phyloP scores from a whole-genome alignment of 2,113 vertebrate genomes.

The Paralichthys olivaceus region DNA sequence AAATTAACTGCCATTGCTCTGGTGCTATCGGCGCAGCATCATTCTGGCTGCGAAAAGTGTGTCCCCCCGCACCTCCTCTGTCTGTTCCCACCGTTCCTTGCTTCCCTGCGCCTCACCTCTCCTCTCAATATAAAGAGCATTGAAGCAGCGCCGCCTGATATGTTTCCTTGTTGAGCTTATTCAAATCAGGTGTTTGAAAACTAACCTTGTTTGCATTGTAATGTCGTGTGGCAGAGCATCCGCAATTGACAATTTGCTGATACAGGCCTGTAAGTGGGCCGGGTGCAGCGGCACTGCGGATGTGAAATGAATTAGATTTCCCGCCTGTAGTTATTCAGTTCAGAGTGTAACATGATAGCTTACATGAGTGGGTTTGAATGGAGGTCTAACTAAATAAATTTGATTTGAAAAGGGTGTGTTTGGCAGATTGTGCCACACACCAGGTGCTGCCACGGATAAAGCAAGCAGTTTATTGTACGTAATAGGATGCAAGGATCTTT shows the following conservation, averaged over 20 bases:
- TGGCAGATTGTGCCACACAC: slow-evolving; percentile 80
- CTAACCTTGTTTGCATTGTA: slow-evolving; percentile 89
- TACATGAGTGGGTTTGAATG: slow-evolving; percentile 85
- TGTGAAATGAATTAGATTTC: slow-evolving; percentile 81
- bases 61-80: slow-evolving; percentile 43
- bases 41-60: slow-evolving; percentile 73
- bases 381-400: slow-evolving; percentile 86
- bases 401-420: slow-evolving; percentile 84
- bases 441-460: slow-evolving; percentile 84
- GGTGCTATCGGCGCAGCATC: slow-evolving; percentile 80
- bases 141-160: slow-evolving; percentile 72
- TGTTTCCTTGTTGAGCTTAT: slow-evolving; percentile 84
- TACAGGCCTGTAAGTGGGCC: slow-evolving; percentile 76
- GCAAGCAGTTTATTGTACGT: slow-evolving; percentile 83
- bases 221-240: slow-evolving; percentile 75
- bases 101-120: slow-evolving; percentile 50
- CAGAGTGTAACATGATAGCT: slow-evolving; percentile 85
- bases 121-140: slow-evolving; percentile 73
- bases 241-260: slow-evolving; percentile 86
- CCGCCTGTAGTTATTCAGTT: slow-evolving; percentile 84
- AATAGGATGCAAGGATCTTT: slow-evolving; percentile 83
- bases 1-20: slow-evolving; percentile 87
- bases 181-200: slow-evolving; percentile 89
- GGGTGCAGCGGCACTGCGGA: slow-evolving; percentile 64
- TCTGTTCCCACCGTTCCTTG: slow-evolving; percentile 17